Conservation (phyloP, 2,113 vertebrate species). For the Myanophis thanlyinensis region DNA sequence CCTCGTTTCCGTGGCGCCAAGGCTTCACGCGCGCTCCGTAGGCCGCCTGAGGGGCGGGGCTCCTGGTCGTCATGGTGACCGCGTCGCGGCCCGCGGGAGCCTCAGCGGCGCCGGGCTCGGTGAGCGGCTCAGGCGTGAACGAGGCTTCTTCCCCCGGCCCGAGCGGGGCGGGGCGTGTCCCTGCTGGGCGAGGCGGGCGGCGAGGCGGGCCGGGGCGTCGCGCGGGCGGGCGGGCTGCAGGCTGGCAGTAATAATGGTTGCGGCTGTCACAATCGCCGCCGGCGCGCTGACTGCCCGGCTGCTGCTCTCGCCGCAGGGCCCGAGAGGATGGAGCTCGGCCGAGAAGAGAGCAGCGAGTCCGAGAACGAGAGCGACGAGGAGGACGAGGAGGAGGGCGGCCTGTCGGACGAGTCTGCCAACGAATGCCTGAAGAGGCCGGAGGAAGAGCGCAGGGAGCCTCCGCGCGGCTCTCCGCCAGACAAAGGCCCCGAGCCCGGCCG, state of each 20-base stretch:
- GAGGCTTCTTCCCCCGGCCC: background rate
- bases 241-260: background rate
- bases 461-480: background rate
- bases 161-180: background rate
- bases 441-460: background rate
- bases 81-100: background rate
- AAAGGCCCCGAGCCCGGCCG: background rate
- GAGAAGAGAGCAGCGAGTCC: conserved; percentile 46
- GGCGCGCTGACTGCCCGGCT: background rate
- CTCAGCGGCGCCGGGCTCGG: background rate
- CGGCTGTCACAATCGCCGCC: background rate
- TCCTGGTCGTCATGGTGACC: conserved; percentile 48
- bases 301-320: background rate
- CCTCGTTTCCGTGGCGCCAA: rapidly evolving
- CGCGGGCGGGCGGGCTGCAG: background rate
- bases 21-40: background rate
- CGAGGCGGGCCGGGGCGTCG: background rate
- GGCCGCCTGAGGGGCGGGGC: background rate
- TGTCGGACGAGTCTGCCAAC: conserved; percentile 12
- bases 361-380: conserved; percentile 52
- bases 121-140: conserved; percentile 3
- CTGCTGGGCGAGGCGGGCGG: background rate
- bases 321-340: conserved; percentile 51
- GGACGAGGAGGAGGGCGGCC: conserved; percentile 29
- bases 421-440: conserved; percentile 7